Evolutionary conservation across 2,797 vertebrate species (phyloP).

Genomic region (Periparus ater): DNA sequence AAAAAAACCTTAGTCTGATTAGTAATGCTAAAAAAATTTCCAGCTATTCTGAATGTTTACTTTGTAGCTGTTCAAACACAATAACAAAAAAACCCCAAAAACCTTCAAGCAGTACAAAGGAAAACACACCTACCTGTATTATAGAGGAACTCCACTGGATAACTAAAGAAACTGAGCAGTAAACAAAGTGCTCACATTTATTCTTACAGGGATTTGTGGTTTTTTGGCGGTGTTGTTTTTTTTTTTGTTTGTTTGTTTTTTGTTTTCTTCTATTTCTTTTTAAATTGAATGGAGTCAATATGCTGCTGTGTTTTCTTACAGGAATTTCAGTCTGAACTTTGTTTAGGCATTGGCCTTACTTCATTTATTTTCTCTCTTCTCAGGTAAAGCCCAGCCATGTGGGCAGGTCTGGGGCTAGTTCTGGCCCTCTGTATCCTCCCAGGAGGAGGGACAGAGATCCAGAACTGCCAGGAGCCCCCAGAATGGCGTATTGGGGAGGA

Average conservation of each 20-base stretch:
- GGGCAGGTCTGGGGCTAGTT: slow-evolving; percentile 84
- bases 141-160: not conserved
- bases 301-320: not conserved
- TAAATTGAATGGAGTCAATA: too few species aligned
- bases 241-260: not conserved
- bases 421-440: slow-evolving; percentile 90
- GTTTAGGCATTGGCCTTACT: not conserved
- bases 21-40: not conserved
- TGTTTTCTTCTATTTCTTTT: not conserved
- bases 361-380: slow-evolving; percentile 46
- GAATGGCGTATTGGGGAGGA: slow-evolving; percentile 83
- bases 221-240: not conserved
- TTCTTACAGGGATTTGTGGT: not conserved
- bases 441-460: slow-evolving; percentile 83
- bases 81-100: not conserved
- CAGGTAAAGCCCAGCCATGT: slow-evolving; percentile 81
- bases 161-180: not conserved
- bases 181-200: not conserved
- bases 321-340: not conserved
- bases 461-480: slow-evolving; percentile 82
- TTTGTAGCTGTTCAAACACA: not conserved
- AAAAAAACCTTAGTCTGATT: not conserved
- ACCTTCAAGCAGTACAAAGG: not conserved
- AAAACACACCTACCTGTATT: not conserved
- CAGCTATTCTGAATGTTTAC: not conserved